These are phyloP conservation scores for Tricholaema leucomelas DNA, from an alignment of 2,113 vertebrate species.

Conservation along the genomic window DNA sequence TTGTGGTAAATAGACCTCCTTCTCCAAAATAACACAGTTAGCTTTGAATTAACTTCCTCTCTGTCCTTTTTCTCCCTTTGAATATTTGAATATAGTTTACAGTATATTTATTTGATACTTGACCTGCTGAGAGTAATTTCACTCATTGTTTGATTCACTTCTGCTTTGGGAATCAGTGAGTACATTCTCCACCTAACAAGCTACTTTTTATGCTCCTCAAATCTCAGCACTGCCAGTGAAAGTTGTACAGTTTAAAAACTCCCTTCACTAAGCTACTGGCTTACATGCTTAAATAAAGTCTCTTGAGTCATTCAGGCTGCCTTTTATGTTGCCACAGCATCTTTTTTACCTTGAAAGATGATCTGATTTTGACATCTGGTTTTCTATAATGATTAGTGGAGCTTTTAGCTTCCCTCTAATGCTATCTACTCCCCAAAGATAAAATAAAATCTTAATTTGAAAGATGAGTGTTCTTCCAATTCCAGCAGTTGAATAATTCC, in stretches of 20 bases:
- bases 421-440: not conserved
- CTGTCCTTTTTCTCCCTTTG: not conserved
- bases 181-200: not conserved
- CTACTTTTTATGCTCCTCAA: not conserved
- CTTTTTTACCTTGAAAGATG: not conserved
- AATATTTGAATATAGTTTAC: not conserved
- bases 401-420: not conserved
- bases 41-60: not conserved
- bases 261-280: not conserved
- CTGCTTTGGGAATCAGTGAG: not conserved
- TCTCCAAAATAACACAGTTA: not conserved
- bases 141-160: not conserved
- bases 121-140: not conserved
- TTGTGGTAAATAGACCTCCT: not conserved
- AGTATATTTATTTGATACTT: not conserved
- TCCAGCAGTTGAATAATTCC: not conserved
- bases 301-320: not conserved
- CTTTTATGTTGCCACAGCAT: not conserved
- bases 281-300: not conserved
- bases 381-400: not conserved
- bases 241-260: not conserved
- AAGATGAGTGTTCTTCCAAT: not conserved
- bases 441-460: slow-evolving; percentile 17
- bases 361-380: not conserved
- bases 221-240: not conserved